A percentile compares a stretch with the other conserved stretches of the same genome.
phyloP scores from a whole-genome alignment of 2,113 vertebrate species.

The Dendrocopos noguchii region DNA sequence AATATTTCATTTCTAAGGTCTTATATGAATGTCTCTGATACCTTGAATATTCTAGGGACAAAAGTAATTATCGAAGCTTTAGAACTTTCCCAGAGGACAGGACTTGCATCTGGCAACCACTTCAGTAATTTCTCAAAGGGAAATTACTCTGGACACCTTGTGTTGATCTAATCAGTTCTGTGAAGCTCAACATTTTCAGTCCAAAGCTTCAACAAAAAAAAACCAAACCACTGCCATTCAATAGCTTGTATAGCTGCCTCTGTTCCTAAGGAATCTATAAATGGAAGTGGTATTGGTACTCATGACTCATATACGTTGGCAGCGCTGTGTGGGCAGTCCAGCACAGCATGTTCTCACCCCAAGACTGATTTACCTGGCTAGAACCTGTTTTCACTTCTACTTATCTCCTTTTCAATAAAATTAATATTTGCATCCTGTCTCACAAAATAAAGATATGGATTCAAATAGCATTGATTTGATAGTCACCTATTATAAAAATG shows the following conservation, averaged over 20 bases:
- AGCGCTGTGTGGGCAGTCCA: slow-evolving; percentile 51
- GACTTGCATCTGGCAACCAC: background rate
- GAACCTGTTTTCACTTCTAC: background rate
- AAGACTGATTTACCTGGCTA: slow-evolving; percentile 27
- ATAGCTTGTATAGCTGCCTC: background rate
- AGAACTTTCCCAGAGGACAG: background rate
- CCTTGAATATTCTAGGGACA: background rate
- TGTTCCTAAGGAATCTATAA: slow-evolving; percentile 51
- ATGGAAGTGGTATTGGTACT: slow-evolving; percentile 32
- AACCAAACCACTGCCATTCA: background rate
- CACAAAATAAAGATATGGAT: background rate
- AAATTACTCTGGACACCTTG: background rate
- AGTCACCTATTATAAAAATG: background rate
- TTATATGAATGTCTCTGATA: background rate
- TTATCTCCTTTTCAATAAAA: background rate
- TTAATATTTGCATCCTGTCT: background rate
- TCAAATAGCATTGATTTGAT: background rate
- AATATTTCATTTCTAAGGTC: background rate
- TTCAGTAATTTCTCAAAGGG: background rate
- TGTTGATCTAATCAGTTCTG: background rate
- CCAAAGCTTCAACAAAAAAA: background rate
- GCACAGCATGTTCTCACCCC: slow-evolving; percentile 42
- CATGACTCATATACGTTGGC: slow-evolving; percentile 59
- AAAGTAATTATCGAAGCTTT: background rate
- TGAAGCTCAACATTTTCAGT: background rate